Evolutionary conservation across 2,113 vertebrate genomes (phyloP).

Genomic region (Lamprologus lemairii): DNA sequence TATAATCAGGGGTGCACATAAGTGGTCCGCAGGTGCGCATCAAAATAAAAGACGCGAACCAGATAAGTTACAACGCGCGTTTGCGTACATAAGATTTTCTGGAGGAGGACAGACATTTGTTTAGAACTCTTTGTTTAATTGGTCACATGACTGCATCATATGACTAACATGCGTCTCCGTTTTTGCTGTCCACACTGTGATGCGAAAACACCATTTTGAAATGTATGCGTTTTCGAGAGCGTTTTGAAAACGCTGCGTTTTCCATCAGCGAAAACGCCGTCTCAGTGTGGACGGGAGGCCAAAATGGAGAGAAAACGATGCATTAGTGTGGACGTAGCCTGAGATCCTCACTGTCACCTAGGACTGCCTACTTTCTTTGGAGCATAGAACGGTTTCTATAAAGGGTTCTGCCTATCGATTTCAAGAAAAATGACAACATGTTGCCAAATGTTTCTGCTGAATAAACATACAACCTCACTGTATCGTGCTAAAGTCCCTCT

Average conservation of each 20-base stretch:
- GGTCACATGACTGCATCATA: neutral
- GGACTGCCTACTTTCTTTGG: neutral
- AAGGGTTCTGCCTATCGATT: rapidly evolving
- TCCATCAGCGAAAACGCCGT: neutral
- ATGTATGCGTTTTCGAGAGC: neutral
- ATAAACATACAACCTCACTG: neutral
- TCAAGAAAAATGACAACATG: neutral
- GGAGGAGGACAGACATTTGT: neutral
- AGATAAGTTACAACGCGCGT: rapidly evolving
- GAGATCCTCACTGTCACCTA: neutral
- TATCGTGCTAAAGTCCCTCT: neutral
- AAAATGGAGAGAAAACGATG: neutral
- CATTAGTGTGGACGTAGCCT: neutral
- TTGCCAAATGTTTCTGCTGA: neutral
- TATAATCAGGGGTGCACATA: neutral
- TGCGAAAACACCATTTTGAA: neutral
- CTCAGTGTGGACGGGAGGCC: rapidly evolving
- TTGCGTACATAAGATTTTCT: neutral
- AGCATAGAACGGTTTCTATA: rapidly evolving
- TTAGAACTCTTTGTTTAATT: neutral
- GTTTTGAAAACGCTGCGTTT: neutral
- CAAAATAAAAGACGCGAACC: neutral
- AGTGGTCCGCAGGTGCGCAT: neutral
- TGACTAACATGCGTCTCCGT: neutral
- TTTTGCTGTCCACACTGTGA: neutral